These are phyloP conservation scores for Epicauta chinensis DNA, from an alignment of 1,140 invertebrate genomes.

Conservation along the genomic window DNA sequence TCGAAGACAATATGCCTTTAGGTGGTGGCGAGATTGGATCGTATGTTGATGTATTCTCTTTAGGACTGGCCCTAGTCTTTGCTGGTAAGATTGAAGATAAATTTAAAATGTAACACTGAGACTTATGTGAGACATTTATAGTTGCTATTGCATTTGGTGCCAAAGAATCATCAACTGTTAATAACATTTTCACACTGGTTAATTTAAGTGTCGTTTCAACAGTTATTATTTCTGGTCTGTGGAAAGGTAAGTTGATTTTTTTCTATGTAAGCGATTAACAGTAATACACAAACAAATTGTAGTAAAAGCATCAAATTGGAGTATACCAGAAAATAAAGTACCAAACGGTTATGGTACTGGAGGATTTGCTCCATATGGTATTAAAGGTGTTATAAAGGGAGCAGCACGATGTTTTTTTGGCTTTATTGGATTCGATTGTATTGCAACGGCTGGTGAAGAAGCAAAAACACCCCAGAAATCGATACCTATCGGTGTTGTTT, in stretches of 20 bases:
- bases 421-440: slow-evolving; percentile 86
- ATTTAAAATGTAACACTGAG: too few species aligned
- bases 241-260: slow-evolving; percentile 49
- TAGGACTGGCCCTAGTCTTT: slow-evolving; percentile 51
- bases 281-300: slow-evolving; percentile 12
- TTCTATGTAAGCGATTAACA: not conserved
- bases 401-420: slow-evolving; percentile 88
- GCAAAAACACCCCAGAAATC: slow-evolving; percentile 81
- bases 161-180: slow-evolving; percentile 67
- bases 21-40: slow-evolving; percentile 50
- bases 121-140: slow-evolving; percentile 25
- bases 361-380: slow-evolving; percentile 77
- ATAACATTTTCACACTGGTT: slow-evolving; percentile 67
- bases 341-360: slow-evolving; percentile 56
- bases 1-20: slow-evolving; percentile 53
- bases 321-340: slow-evolving; percentile 51
- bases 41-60: slow-evolving; percentile 65
- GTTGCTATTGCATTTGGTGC: slow-evolving; percentile 58
- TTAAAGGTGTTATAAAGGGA: slow-evolving; percentile 71
- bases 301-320: slow-evolving; percentile 63
- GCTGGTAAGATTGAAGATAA: too few species aligned
- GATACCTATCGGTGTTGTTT: slow-evolving; percentile 83
- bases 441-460: slow-evolving; percentile 79
- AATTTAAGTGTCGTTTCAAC: slow-evolving; percentile 67
- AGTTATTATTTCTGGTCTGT: slow-evolving; percentile 63